Percentiles rank a stretch among this genome's conserved stretches.
Conservation (phyloP, 2,797 vertebrate species). For the Coregonus sp. region DNA sequence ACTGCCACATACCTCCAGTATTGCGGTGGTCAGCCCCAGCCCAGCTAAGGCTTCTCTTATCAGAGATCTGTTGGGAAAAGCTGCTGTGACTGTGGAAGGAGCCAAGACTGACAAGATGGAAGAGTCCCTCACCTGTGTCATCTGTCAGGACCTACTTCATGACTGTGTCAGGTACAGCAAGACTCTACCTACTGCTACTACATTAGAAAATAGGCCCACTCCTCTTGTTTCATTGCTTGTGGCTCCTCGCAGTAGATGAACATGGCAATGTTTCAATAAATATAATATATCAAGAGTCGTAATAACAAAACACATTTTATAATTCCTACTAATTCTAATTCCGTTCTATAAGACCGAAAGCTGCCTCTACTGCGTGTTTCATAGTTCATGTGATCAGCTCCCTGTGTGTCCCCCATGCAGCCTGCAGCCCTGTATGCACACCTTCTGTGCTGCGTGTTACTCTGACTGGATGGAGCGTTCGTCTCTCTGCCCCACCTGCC, state of each 20-base stretch:
- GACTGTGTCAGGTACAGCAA: constrained; percentile 90
- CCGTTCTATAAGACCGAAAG: too few relatives aligned
- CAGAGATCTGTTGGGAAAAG: constrained; percentile 39
- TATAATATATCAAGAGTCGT: too few relatives aligned
- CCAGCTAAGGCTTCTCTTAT: constrained; percentile 23
- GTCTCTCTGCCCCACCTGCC: constrained; percentile 91
- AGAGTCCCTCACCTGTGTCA: constrained; percentile 92
- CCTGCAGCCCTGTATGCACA: constrained; percentile 97
- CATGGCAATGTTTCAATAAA: too few relatives aligned
- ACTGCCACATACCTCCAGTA: constrained; percentile 37
- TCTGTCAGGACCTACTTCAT: constrained; percentile 93
- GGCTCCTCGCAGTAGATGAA: background rate
- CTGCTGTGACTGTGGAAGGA: constrained; percentile 46
- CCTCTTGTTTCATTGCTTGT: background rate
- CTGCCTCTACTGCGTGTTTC: background rate
- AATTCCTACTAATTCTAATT: too few relatives aligned
- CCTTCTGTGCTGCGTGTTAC: constrained; percentile 96
- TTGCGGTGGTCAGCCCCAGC: constrained; percentile 19
- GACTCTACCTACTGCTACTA: background rate
- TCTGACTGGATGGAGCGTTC: constrained; percentile 98
- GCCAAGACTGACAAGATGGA: constrained; percentile 94
- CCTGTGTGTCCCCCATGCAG: constrained; percentile 59
- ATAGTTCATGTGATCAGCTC: background rate
- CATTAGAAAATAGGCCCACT: background rate
- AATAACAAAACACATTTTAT: too few relatives aligned